Percentiles rank a stretch among this genome's conserved stretches.
phyloP scores from a whole-genome alignment of 1,140 invertebrate species.

The Micrasema longulum region DNA sequence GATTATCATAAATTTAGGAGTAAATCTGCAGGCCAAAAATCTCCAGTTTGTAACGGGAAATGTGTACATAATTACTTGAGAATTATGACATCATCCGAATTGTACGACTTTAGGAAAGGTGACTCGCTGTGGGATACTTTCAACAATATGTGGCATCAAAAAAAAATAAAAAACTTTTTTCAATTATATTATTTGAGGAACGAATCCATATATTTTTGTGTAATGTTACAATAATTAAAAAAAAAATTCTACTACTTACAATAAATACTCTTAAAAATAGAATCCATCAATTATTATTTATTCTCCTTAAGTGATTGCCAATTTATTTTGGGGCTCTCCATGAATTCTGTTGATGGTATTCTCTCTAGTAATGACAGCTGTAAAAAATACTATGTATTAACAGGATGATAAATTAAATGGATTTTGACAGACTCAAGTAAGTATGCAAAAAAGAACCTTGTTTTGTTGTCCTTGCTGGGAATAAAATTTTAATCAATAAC shows the following conservation, averaged over 20 bases:
- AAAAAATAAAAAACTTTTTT: constrained; percentile 16
- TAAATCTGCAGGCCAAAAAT: constrained; percentile 70
- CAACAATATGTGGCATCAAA: neutral
- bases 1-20: constrained; percentile 65
- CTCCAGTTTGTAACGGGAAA: constrained; percentile 66
- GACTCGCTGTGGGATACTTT: constrained; percentile 61
- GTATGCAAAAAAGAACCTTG: too few relatives aligned
- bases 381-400: too few relatives aligned
- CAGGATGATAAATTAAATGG: too few relatives aligned
- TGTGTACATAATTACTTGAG: constrained; percentile 73
- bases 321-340: constrained; percentile 59
- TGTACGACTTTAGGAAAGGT: constrained; percentile 68
- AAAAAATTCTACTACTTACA: constrained; percentile 24
- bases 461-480: too few relatives aligned
- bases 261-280: constrained; percentile 33
- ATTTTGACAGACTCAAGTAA: too few relatives aligned
- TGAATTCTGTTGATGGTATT: constrained; percentile 60
- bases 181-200: neutral
- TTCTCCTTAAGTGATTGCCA: constrained; percentile 58
- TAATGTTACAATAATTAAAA: constrained; percentile 10
- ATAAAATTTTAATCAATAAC: too few relatives aligned
- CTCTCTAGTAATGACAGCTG: constrained; percentile 58
- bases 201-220: neutral
- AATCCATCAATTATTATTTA: neutral
- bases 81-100: constrained; percentile 68